These are phyloP conservation scores for Onychostruthus taczanowskii DNA, from an alignment of 2,113 vertebrate genomes.

Conservation along the genomic window DNA sequence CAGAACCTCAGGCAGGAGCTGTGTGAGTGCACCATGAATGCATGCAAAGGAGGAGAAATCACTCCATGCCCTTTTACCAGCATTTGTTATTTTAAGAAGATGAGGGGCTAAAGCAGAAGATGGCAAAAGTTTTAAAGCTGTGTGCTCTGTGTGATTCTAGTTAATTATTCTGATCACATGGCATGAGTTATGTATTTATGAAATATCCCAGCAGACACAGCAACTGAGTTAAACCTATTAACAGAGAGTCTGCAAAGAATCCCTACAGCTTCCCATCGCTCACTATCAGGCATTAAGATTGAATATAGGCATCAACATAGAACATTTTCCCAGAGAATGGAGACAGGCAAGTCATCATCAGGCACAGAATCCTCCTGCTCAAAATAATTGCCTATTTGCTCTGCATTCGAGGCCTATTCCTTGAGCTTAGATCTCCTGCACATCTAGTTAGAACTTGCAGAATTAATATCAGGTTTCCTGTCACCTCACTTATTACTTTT, in stretches of 20 bases:
- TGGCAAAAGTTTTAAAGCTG: neutral
- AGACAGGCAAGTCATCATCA: slow-evolving; percentile 43
- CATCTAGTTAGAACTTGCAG: slow-evolving; percentile 54
- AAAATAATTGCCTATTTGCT: slow-evolving; percentile 58
- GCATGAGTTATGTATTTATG: slow-evolving; percentile 20
- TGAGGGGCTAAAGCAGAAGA: neutral
- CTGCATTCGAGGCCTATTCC: slow-evolving; percentile 14
- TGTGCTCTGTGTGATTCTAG: neutral
- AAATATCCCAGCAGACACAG: neutral
- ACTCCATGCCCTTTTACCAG: neutral
- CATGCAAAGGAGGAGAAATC: neutral
- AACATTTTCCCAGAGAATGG: neutral
- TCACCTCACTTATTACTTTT: slow-evolving; percentile 52
- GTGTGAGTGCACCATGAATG: fast-evolving
- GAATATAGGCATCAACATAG: slow-evolving; percentile 42
- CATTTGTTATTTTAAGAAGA: neutral
- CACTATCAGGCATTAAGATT: slow-evolving; percentile 49
- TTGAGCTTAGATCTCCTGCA: slow-evolving; percentile 23
- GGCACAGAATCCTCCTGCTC: slow-evolving; percentile 4
- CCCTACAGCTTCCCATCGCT: slow-evolving; percentile 24
- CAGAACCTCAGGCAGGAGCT: neutral
- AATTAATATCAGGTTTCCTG: slow-evolving; percentile 55
- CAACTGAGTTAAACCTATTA: slow-evolving; percentile 57
- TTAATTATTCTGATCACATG: neutral
- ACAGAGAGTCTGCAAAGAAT: slow-evolving; percentile 43